A percentile compares a stretch with the other conserved stretches of the same genome.
These are phyloP conservation scores for Callocephalon fimbriatum DNA, from an alignment of 2,113 vertebrate species.

Conservation along the genomic window DNA sequence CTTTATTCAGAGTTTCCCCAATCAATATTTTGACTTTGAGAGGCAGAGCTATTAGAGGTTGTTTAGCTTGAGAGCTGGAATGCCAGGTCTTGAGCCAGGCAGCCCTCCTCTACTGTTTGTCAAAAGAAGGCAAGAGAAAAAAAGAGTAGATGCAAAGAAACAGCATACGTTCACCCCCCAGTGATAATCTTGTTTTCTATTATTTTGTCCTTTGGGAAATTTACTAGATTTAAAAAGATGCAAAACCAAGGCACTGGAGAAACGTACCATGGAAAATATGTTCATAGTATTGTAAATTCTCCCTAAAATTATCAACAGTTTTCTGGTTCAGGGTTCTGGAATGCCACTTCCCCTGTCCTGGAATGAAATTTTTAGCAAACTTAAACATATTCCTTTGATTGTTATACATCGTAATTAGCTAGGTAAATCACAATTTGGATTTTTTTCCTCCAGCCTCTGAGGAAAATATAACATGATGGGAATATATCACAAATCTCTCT, in stretches of 20 bases:
- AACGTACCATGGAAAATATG: not conserved
- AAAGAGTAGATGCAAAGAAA: not conserved
- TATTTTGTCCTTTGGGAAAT: not conserved
- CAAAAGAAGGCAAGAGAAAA: not conserved
- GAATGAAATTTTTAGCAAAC: not conserved
- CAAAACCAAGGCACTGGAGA: not conserved
- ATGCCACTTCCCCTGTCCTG: not conserved
- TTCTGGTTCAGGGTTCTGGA: not conserved
- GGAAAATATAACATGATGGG: not conserved
- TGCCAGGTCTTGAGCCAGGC: constrained; percentile 19
- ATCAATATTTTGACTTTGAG: constrained; percentile 71
- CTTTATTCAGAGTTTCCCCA: constrained; percentile 61
- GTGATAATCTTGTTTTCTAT: not conserved
- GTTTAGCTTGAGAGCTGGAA: constrained; percentile 38
- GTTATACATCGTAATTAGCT: not conserved
- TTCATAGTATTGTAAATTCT: not conserved
- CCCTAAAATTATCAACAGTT: not conserved
- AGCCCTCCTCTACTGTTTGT: not conserved
- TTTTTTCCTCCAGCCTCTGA: not conserved
- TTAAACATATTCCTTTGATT: not conserved
- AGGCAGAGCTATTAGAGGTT: constrained; percentile 60
- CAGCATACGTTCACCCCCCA: accelerated
- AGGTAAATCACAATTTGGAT: not conserved
- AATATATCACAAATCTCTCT: not conserved
- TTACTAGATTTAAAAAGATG: not conserved